A percentile compares a stretch with the other conserved stretches of the same genome.
Conservation (phyloP, 2,113 vertebrate species). For the Rafetus swinhoei region DNA sequence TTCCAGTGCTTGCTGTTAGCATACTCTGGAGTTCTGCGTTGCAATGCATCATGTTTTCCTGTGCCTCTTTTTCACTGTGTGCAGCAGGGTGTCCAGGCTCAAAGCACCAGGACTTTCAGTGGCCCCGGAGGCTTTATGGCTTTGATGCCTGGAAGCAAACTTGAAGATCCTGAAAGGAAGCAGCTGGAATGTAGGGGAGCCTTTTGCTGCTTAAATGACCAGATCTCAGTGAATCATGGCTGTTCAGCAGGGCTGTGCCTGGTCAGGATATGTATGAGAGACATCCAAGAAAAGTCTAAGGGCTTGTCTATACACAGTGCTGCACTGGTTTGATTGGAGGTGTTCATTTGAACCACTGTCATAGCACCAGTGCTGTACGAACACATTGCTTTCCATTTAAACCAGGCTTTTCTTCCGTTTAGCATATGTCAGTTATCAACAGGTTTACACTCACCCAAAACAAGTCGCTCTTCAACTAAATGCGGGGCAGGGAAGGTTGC, state of each 20-base stretch:
- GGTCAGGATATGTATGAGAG: constrained; percentile 37
- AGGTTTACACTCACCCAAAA: constrained; percentile 59
- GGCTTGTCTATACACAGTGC: neutral
- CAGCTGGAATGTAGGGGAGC: constrained; percentile 25
- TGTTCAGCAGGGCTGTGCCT: constrained; percentile 5
- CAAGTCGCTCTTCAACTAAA: constrained; percentile 62
- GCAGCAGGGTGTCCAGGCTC: constrained; percentile 69
- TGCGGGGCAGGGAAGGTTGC: too few relatives aligned
- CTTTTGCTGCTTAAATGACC: neutral
- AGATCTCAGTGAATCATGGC: neutral
- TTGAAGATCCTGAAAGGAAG: constrained; percentile 4
- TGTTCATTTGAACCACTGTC: constrained; percentile 51
- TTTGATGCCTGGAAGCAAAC: constrained; percentile 58
- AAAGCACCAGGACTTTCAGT: constrained; percentile 69
- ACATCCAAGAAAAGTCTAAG: constrained; percentile 4
- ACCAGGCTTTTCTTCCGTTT: constrained; percentile 55
- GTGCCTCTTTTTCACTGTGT: constrained; percentile 67
- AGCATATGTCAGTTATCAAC: constrained; percentile 50
- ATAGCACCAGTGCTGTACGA: constrained; percentile 55
- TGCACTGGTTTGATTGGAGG: constrained; percentile 37
- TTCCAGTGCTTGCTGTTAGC: constrained; percentile 70
- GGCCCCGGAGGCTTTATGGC: constrained; percentile 62
- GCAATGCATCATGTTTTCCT: constrained; percentile 69
- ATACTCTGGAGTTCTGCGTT: constrained; percentile 60
- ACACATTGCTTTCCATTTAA: constrained; percentile 54